Base-by-base conservation (phyloP, 2,888 invertebrate species). In the Suillia variegata region DNA sequence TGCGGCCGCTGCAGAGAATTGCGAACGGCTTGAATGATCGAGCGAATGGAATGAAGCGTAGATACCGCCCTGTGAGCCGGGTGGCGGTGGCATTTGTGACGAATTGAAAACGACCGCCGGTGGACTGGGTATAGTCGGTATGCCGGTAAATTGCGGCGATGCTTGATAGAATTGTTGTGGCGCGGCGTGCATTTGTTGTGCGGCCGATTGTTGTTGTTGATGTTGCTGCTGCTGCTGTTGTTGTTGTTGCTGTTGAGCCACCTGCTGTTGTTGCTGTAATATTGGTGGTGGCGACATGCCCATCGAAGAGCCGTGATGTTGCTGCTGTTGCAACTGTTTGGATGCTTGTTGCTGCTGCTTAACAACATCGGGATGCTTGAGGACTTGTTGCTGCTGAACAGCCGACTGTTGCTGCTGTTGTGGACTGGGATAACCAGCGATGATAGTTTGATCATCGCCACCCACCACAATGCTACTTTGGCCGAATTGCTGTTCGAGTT, bases 121-220 rank as follows among this genome's bases (percentile, higher is more conserved):
- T 17, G 94, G 94, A 56, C 93, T 94, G 31, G 94, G 94, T 64
- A 94, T 92, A 24, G 93, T 91, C 18, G 93, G 89, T 77, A 94
- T 88, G 52, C 88, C 87, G 56, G 91, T 90, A 71, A 90, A 93
- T 61, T 91, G 91, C 13, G 79, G 79, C 60, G 82, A 78, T 72
- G 91, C 89, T 83, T 88, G 88, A 80, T 91, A 93, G 73, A 80
- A 81, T 8, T 78, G 85, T 78, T 81, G 85, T 67, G 84, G 85
- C 2, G 70, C 70, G 6, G 63, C 64, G 34, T 65, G 73, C 65
- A 74, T 65, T 64, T 74, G 76, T 18, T 70, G 73, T 42, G 67
- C 68, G 26, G 72, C 70, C 26, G 74, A 71, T 51, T 73, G 85
- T 70, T 85, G 85, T 76, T 82, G 85, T 69, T 86, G 76, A 26